Evolutionary conservation across 2,888 invertebrate genomes (phyloP), one percentile per base, ranked within the genome.

Genomic region (Stratiomys singularior): DNA sequence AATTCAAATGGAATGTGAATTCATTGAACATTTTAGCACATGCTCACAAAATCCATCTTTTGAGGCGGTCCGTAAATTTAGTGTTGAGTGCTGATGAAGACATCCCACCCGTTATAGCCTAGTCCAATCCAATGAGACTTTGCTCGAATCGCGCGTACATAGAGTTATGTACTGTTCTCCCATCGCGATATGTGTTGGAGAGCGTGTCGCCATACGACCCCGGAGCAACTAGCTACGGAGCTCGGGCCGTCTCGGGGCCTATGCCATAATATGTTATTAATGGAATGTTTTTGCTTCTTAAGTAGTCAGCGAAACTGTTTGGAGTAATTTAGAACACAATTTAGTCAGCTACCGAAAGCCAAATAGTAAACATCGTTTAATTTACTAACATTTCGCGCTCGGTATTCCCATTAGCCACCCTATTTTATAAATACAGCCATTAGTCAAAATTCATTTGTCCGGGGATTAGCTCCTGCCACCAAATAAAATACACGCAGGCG

Each of bases 301-400:
- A 74, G 72, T 72, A 72, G 74, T 74, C 74, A 44, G 60, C 27
- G 74, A 27, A 74, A 74, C 74, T 74, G 74, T 74, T 74, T 74
- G 74, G 74, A 58, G 74, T 74, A 74, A 74, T 76, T 47, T 64
- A 63, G 76, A 64, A 64, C 58, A 64, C 47, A 56, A 71, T 76
- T 76, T 79, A 81, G 80, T 81, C 78, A 69, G 80, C 79, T 81
- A 79, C 78, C 76, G 78, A 77, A 78, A 63, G 78, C 78, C 80
- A 80, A 79, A 81, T 80, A 81, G 80, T 81, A 81, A 81, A 80
- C 80, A 81, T 76, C 76, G 58, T 71, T 66, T 56, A 64, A 58
- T 67, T 77, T 56, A 67, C 66, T 77, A 64, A 67, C 67, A 64
- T 47, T 52, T 47, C 66, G 37, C 60, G 71, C 58, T 78, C 76